Base-by-base conservation (phyloP, 2,113 vertebrate species). In the Raja brachyura region DNA sequence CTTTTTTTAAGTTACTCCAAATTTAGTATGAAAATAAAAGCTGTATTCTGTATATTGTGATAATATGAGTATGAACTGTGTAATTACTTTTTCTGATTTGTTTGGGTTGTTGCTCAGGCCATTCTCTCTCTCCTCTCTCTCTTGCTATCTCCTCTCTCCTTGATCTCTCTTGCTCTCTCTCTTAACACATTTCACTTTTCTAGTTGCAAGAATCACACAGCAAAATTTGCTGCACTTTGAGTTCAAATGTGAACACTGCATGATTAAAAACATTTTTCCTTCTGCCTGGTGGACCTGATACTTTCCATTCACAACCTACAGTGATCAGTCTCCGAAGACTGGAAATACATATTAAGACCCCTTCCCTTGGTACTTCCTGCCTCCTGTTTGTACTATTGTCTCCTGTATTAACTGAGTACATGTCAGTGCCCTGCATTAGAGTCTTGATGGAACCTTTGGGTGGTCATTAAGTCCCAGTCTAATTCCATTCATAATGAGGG, bases 21-120 rank as follows among this genome's bases (percentile, higher is more conserved):
- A 88, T 8, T 66, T 88, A 88, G 83, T 88, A 63, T 88, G 83
- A 88, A 88, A 88, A 88, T 88, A 88, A 88, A 88, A 88, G 28
- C 83, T 63, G 83, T 88, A 66, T 88, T 88, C 83, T 88, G 59
- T 88, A 88, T 88, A 88, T 88, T 88, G 59, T 88, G 83, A 63
- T 66, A 88, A 61, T 5, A 73, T 63, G 83, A 63, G 83, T 88
- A 63, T 63, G 59, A 66, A 63, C 8, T 28, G 22, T 83, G 79
- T 83, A 83, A 83, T 83, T 83, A 56, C 83, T 63, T 88, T 63
- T 63, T 63, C 28, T 31, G n/a, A 63, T 10, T 63, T 13, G 9
- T 14, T 88, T 88, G 13, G 81, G 59, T 31, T 88, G 83, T 88
- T 88, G 63, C 81, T 85, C 39, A 48, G 78, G 78, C 33, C 54